These are phyloP conservation scores for Troides aeacus DNA, from an alignment of 2,888 invertebrate species.

Conservation along the genomic window DNA sequence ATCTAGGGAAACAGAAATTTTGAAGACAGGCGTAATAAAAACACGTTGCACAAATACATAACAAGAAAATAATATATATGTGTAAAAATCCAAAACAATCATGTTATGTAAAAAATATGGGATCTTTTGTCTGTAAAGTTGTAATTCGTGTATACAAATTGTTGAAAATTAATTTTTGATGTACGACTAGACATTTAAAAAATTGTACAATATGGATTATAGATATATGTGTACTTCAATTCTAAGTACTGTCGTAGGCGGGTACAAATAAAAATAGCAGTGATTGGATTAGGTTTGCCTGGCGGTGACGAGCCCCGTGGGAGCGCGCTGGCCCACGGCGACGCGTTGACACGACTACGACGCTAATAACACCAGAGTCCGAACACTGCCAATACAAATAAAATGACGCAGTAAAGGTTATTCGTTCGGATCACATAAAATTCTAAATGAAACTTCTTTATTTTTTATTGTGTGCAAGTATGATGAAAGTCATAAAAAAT, in stretches of 20 bases:
- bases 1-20: too few species aligned
- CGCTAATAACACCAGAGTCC: conserved; percentile 55
- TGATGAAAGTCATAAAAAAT: conserved; percentile 35
- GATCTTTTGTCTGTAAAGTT: background rate
- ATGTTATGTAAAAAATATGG: too few species aligned
- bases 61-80: too few species aligned
- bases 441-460: conserved; percentile 44
- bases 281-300: conserved; percentile 84
- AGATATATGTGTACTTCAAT: background rate
- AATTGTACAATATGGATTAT: background rate
- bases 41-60: too few species aligned
- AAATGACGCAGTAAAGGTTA: conserved; percentile 52
- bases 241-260: conserved; percentile 49
- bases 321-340: conserved; percentile 64
- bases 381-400: conserved; percentile 58
- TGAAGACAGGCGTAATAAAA: too few species aligned
- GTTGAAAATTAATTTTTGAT: too few species aligned
- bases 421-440: conserved; percentile 48
- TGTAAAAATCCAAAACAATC: too few species aligned
- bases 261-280: conserved; percentile 59
- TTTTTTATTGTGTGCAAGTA: conserved; percentile 42
- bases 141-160: too few species aligned
- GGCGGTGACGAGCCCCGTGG: conserved; percentile 82
- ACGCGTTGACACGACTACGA: conserved; percentile 53
- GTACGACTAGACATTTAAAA: background rate